Base-by-base conservation (phyloP, 2,113 vertebrate genomes). In the Ochotona princeps region DNA sequence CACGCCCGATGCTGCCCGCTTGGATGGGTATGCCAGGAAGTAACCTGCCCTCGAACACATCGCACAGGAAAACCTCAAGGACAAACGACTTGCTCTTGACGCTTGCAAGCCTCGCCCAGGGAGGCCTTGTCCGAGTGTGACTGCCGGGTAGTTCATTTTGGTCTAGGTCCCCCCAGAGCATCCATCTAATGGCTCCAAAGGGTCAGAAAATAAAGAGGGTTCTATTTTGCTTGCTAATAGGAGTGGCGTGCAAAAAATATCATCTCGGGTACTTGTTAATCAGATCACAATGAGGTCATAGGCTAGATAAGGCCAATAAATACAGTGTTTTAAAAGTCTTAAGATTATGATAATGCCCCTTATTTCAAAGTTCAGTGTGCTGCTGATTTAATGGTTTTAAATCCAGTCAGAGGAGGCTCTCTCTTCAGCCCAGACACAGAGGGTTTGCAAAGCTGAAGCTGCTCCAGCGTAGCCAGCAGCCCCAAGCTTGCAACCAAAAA, bases 331-430 rank as follows among this genome's bases (percentile, higher is more conserved):
- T 67, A 23, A 54, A 88, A 57, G 26, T 67, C 67, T 13, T 70
- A 25, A 51, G 75, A 21, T 87, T 73, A 83, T 85, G 32, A n/a
- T 28, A 44, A 83, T 69, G 32, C 25, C 49, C 82, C 81, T 89
- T 30, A 70, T 87, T 32, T 80, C 23, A 69, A 78, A 44, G 51
- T 49, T 87, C 61, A 83, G 25, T n/a, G n/a, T 74, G 83, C 63
- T 78, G 35, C 51, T 57, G 25, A 83, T 76, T 88, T 82, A 20
- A 28, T 28, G 83, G 93, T 83, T 63, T 49, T 74, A 81, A 87
- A 72, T 23, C 10, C 65, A 74, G 10, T 23, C 69, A 15, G 0
- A 0, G 1, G 1, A 13, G 1, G 8, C 57, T 80, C 81, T 15
- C 13, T 57, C 35, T 66, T 47, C 83, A 47, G 63, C 44, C 32